Base-by-base conservation (phyloP, 2,888 invertebrate genomes). In the Orthosia gracilis region DNA sequence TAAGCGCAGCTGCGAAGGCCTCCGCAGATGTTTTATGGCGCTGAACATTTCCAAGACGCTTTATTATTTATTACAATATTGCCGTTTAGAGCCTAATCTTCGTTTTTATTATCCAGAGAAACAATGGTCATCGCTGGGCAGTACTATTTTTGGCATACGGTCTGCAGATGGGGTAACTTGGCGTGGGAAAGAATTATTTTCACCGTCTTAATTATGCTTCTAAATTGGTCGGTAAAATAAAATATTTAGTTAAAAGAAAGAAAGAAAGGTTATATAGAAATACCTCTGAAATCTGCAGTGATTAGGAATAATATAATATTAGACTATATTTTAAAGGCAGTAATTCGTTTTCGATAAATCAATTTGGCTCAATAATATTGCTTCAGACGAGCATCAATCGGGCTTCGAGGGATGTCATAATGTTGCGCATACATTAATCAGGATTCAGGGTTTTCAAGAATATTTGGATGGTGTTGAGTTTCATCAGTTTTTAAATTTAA, bases 61-160 rank as follows among this genome's bases (percentile, higher is more conserved):
- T 95, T 95, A 94, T 94, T 95, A 95, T 96, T 96, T 95, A 96
- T 95, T 94, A 95, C 94, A 92, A 95, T 94, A 95, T 95, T 95
- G 94, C 95, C 93, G 94, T 95, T 96, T 95, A 94, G 94, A 94
- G 94, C 93, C 94, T 96, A 96, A 96, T 96, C 95, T 94, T 89
- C 93, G 90, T 92, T 95, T 95, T 95, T 95, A 96, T 94, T 95
- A 93, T 94, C 82, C 85, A 89, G 88, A 93, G 94, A 94, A 95
- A 96, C 96, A 96, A 96, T 96, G 95, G 95, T 92, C 95, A 95
- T 92, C 91, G 86, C 85, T 88, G 92, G 92, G 80, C 92, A 91
- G 89, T 89, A 94, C 89, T 94, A 93, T 94, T 96, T 94, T 94
- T 91, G 94, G 94, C 95, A 95, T 94, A 90, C 88, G 95, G 95